Conservation (phyloP, 2,797 vertebrate genomes). For the Serranus cabrilla region DNA sequence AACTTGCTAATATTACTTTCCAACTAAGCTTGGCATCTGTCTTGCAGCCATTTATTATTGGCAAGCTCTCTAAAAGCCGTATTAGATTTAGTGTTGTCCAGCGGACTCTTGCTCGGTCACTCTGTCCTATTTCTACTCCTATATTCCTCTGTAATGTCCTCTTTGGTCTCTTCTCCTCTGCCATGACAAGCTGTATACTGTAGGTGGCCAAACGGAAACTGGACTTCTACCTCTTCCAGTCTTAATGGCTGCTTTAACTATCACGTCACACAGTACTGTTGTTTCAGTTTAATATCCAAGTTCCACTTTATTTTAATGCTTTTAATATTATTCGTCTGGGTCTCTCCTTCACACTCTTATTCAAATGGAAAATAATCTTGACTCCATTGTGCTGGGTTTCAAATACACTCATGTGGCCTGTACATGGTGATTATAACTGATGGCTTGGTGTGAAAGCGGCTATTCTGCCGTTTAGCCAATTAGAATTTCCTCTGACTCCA, state of each 20-base stretch:
- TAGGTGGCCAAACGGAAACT: not conserved
- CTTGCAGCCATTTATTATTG: too few relatives aligned
- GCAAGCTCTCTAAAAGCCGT: too few relatives aligned
- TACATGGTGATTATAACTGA: slow-evolving; percentile 3
- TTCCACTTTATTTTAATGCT: not conserved
- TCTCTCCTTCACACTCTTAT: not conserved
- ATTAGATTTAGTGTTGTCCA: too few relatives aligned
- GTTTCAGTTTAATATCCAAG: not conserved
- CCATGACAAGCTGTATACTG: not conserved
- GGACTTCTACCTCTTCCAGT: not conserved
- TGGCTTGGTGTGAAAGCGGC: not conserved
- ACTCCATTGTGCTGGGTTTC: not conserved
- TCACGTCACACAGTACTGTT: not conserved
- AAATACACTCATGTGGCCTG: not conserved
- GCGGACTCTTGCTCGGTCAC: too few relatives aligned
- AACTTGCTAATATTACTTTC: too few relatives aligned
- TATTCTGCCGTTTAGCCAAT: not conserved
- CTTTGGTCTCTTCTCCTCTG: too few relatives aligned
- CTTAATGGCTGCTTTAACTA: not conserved
- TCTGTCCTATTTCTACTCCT: too few relatives aligned
- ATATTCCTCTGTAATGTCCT: too few relatives aligned
- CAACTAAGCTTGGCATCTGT: too few relatives aligned
- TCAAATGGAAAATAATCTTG: slow-evolving; percentile 7
- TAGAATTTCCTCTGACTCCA: not conserved
- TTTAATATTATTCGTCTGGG: not conserved